These are phyloP conservation scores for Gymnorhina tibicen DNA, from an alignment of 2,113 vertebrate genomes.

Conservation along the genomic window DNA sequence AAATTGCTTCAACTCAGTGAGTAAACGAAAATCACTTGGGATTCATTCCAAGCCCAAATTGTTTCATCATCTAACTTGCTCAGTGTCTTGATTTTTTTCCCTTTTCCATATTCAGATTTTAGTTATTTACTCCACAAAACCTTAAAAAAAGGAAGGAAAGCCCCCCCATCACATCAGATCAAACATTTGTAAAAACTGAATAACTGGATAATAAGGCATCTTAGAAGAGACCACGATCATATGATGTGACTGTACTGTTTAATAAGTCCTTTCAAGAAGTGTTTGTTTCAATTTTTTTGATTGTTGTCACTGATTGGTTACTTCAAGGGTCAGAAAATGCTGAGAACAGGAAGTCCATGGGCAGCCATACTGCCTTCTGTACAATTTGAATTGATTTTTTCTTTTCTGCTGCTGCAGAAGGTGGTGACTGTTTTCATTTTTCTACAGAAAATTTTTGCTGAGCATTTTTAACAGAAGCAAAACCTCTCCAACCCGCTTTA, in stretches of 20 bases:
- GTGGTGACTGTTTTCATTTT: background rate
- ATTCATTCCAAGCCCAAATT: background rate
- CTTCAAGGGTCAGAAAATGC: background rate
- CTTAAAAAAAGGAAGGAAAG: background rate
- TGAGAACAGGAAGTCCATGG: background rate
- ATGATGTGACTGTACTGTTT: background rate
- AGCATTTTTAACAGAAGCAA: background rate
- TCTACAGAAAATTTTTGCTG: background rate
- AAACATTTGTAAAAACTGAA: background rate
- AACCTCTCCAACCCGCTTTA: background rate
- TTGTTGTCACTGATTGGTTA: background rate
- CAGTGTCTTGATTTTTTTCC: background rate
- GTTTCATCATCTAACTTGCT: background rate
- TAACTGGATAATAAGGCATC: background rate
- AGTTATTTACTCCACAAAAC: background rate
- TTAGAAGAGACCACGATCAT: background rate
- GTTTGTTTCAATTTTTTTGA: background rate
- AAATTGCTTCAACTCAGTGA: background rate
- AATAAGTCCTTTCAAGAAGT: background rate
- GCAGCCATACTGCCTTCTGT: background rate
- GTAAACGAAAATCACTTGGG: background rate
- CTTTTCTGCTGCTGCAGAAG: background rate
- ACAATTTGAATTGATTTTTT: background rate
- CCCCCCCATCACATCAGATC: background rate
- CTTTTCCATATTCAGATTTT: background rate